Conservation (phyloP, 2,797 vertebrate species). For the Enteromius mattozi region DNA sequence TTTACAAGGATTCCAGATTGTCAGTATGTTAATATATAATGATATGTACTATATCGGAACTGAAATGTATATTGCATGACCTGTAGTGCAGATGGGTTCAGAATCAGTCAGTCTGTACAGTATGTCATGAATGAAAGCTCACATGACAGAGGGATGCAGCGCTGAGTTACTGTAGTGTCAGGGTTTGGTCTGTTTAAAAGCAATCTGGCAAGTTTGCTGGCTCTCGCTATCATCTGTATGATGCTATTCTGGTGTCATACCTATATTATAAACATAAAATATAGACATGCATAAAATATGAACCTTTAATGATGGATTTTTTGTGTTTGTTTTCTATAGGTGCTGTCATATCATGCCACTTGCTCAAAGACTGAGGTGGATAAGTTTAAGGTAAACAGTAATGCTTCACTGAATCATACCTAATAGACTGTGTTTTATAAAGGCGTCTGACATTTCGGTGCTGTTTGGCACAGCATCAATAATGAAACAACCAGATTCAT, state of each 20-base stretch:
- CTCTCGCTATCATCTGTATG: not conserved
- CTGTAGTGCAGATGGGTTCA: not conserved
- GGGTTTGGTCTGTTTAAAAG: not conserved
- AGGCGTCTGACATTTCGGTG: not conserved
- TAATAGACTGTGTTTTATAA: not conserved
- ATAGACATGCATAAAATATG: not conserved
- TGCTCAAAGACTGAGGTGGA: constrained; percentile 99
- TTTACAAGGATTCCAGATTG: not conserved
- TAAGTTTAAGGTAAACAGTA: constrained; percentile 94
- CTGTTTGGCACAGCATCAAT: not conserved
- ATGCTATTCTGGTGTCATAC: not conserved
- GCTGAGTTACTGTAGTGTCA: not conserved
- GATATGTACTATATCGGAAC: not conserved
- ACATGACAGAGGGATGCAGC: not conserved
- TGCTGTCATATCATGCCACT: constrained; percentile 97
- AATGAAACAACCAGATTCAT: not conserved
- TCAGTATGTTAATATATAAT: not conserved
- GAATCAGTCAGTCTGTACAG: constrained; percentile 2
- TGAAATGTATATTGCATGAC: not conserved
- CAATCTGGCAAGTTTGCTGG: not conserved
- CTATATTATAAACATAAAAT: constrained; percentile 1
- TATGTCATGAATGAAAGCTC: not conserved
- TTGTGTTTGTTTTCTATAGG: constrained; percentile 75
- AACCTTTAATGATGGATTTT: not conserved
- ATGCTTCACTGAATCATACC: not conserved